Percentiles rank a stretch among this genome's conserved stretches.
Evolutionary conservation across 2,113 vertebrate genomes (phyloP).

Genomic region (Hassar affinis): DNA sequence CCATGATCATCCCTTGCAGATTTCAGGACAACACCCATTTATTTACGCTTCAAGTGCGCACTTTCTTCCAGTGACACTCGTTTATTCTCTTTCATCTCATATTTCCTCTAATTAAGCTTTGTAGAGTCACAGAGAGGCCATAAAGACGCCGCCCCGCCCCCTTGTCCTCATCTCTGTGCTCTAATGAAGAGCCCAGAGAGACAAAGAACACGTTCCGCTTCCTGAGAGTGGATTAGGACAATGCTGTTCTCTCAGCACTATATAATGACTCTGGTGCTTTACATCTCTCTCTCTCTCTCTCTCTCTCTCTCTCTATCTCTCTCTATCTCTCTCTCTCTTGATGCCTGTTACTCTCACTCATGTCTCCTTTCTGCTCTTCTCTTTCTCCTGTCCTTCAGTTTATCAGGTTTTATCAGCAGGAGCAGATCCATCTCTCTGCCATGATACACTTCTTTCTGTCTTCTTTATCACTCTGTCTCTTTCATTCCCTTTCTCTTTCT

Average conservation of each 20-base stretch:
- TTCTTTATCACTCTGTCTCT: background rate
- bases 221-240: background rate
- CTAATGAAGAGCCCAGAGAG: background rate
- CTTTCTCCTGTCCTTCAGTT: too few species aligned
- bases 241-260: background rate
- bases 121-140: background rate
- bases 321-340: too few species aligned
- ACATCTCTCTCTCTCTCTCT: background rate
- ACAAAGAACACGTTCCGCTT: background rate
- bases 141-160: background rate
- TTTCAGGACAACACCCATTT: background rate
- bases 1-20: background rate
- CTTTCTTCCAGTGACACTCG: background rate
- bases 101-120: background rate
- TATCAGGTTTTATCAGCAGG: too few species aligned
- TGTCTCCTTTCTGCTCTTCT: too few species aligned
- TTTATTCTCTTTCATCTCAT: conserved; percentile 7
- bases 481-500: too few species aligned
- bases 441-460: too few species aligned
- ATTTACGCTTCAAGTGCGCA: background rate
- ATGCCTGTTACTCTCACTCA: background rate
- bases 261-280: background rate
- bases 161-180: background rate
- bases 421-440: background rate
- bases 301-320: background rate